Base-by-base conservation (phyloP, 37 sponge, comb jelly and placozoan genomes). In the Aplysina aerophoba region DNA sequence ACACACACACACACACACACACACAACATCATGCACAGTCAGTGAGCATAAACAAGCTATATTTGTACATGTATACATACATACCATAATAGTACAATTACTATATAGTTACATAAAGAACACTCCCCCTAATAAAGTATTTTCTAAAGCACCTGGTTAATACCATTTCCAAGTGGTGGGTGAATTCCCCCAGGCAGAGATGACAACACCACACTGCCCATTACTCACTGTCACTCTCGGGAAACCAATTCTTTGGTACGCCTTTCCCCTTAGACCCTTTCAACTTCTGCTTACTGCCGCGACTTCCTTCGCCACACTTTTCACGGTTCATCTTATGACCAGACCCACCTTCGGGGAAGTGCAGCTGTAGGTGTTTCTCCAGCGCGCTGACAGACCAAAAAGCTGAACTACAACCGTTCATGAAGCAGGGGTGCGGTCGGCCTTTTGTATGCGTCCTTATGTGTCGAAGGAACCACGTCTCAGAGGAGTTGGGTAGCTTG, bases 371-470 rank as follows among this genome's bases (percentile, higher is more conserved):
- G 83, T 94, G 95, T 57, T 83, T 77, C 13, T 83, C 73, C 30
- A 94, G 84, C 5, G 90, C 89, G 0, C 88, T 87, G 0, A 55
- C 24, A 24, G 87, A 40, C 79, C 84, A 86, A 83, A 94, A 94
- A 17, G 95, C 87, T 69, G 67, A 56, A 39, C 67, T 84, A 71
- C 95, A 94, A 0, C 95, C 95, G 37, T 91, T 89, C 85, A 94
- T 89, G 34, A 94, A 58, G 62, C 95, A 94, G 24, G 86, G 88
- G 72, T 80, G 71, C 0, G 87, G 90, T 1, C 90, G 74, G 28
- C 89, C 92, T 72, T 86, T 50, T 16, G 81, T 79, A 55, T 87
- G 81, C 28, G 62, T 41, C 25, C 86, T 67, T 31, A 90, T 79
- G 69, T 94, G 94, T 30, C 86, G 59, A 60, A 59, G 50, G 11